Evolutionary conservation across 2,113 vertebrate genomes (phyloP), one percentile per base, ranked within the genome.

Genomic region (Echinops telfairi): DNA sequence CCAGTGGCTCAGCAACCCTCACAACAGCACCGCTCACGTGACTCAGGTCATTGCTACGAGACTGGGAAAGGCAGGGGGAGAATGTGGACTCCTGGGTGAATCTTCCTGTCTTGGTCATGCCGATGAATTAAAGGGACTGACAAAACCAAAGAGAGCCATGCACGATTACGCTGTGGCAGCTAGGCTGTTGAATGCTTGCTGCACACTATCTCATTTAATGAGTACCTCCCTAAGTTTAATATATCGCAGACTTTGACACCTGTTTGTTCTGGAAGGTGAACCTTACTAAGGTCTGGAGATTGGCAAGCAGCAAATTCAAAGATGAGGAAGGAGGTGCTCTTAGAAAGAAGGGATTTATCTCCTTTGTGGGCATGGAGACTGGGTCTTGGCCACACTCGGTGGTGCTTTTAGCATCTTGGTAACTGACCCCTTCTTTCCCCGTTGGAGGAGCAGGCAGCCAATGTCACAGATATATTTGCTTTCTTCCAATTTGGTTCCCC

Each of bases 71-170:
- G 47, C 9, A 5, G 2, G n/a, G 15, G 20, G 38, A 78, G 23
- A 58, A 1, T 15, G 6, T 6, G 29, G 25, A 40, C 3, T 6
- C 7, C 12, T 0, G 17, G 57, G 29, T 23, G 19, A 29, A 0
- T 6, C 9, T 15, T 23, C 71, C 25, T 12, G 1, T 38, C 66
- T 66, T n/a, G 12, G 3, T 27, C 60, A 8, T 0, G 12, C 15
- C 9, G 47, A 0, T 33, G 20, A 91, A 14, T 43, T n/a, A 31
- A 85, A 89, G 33, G 14, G 14, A 43, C 2, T 62, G 36, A 60
- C 27, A 19, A 2, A 4, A 62, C 36, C 15, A 58, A 11, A 71
- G 22, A 47, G 0, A 4, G 25, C 73, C 36, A 11, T 2, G 19
- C 0, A 0, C 27, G 19, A 7, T 1, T 1, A 47, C 31, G 40